Evolutionary conservation across 1,140 invertebrate species (phyloP).

Genomic region (Cydia amplana): DNA sequence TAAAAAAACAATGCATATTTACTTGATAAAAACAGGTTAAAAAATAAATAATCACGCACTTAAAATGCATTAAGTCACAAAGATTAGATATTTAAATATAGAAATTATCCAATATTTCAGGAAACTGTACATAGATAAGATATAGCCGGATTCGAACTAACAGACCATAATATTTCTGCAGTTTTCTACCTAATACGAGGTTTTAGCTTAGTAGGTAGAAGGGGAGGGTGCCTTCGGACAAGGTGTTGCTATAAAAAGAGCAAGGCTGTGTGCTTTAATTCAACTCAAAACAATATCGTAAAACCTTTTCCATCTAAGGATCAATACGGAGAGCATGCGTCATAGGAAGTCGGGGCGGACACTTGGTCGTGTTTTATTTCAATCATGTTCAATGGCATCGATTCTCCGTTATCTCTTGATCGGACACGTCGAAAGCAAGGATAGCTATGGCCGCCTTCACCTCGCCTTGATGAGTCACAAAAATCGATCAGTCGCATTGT

Average conservation of each 20-base stretch:
- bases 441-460: constrained; percentile 61
- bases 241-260: constrained; percentile 44
- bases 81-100: too few species aligned
- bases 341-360: constrained; percentile 37
- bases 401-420: constrained; percentile 64
- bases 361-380: constrained; percentile 50
- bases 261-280: constrained; percentile 48
- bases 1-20: too few species aligned
- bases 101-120: too few species aligned
- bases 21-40: too few species aligned
- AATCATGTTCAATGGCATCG: constrained; percentile 61
- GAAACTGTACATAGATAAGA: too few species aligned
- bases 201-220: background rate
- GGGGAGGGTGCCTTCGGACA: background rate
- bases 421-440: constrained; percentile 70
- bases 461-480: constrained; percentile 65
- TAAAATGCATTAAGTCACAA: too few species aligned
- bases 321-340: constrained; percentile 35
- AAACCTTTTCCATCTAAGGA: constrained; percentile 1
- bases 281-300: background rate
- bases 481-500: constrained; percentile 54
- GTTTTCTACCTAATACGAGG: too few species aligned
- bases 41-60: too few species aligned
- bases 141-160: too few species aligned
- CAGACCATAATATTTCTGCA: too few species aligned